Conservation (phyloP, 2,797 vertebrate species). For the Glyptemys insculpta region DNA sequence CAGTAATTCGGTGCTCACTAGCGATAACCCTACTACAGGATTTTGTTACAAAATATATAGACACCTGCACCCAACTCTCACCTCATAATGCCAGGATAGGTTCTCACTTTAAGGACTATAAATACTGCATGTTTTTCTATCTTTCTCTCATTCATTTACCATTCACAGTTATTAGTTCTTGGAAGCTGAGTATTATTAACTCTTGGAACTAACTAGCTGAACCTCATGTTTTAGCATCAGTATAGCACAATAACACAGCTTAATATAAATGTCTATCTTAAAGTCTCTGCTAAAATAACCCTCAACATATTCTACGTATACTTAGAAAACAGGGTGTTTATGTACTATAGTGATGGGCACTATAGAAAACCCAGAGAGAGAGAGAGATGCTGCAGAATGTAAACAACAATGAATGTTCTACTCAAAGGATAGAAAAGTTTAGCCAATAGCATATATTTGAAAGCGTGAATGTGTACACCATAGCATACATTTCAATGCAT, state of each 20-base stretch:
- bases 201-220: neutral
- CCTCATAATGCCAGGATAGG: neutral
- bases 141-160: neutral
- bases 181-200: neutral
- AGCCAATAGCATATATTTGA: neutral
- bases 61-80: neutral
- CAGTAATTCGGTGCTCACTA: neutral
- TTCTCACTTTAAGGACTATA: neutral
- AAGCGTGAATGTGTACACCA: neutral
- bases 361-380: neutral
- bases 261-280: neutral
- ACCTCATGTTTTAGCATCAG: neutral
- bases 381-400: neutral
- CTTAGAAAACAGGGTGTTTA: accelerated
- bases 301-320: neutral
- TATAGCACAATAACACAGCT: neutral
- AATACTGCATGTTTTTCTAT: neutral
- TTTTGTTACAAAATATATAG: neutral
- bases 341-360: neutral
- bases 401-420: neutral
- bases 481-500: neutral
- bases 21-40: neutral
- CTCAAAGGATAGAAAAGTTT: neutral
- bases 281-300: neutral
- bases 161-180: neutral